A percentile compares a stretch with the other conserved stretches of the same genome.
These are phyloP conservation scores for Rhabditophanes sp. DNA, from an alignment of 2,888 invertebrate species.

Conservation along the genomic window DNA sequence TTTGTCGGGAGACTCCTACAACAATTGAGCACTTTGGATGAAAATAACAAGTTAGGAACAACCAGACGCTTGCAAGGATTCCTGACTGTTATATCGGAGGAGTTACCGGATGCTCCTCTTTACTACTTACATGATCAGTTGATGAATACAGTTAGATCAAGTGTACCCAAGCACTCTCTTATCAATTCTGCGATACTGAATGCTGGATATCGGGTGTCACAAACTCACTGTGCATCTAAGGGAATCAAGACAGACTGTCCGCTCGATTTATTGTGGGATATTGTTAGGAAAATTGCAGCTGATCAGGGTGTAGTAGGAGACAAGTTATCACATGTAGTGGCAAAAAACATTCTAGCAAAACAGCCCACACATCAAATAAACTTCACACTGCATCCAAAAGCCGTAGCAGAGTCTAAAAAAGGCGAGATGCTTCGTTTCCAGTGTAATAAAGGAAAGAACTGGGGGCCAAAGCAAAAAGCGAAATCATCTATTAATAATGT, in stretches of 20 bases:
- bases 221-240: conserved; percentile 70
- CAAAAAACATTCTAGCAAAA: conserved; percentile 5
- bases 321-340: background rate
- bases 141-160: conserved; percentile 51
- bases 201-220: conserved; percentile 75
- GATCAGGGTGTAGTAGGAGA: background rate
- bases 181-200: conserved; percentile 71
- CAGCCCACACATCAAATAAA: conserved; percentile 19
- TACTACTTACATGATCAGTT: conserved; percentile 70
- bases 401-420: conserved; percentile 20
- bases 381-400: conserved; percentile 27
- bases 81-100: conserved; percentile 59
- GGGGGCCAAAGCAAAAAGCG: conserved; percentile 40
- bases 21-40: conserved; percentile 12
- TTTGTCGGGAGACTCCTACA: conserved; percentile 61
- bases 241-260: conserved; percentile 88
- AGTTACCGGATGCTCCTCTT: conserved; percentile 65
- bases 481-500: conserved; percentile 41
- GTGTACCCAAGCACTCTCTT: conserved; percentile 9
- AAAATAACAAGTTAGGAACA: conserved; percentile 52
- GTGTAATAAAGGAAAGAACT: conserved; percentile 42
- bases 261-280: conserved; percentile 69
- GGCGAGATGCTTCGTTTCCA: conserved; percentile 38
- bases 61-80: conserved; percentile 63
- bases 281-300: conserved; percentile 57